phyloP scores from a whole-genome alignment of 2,113 vertebrate species.

The Equus przewalskii region DNA sequence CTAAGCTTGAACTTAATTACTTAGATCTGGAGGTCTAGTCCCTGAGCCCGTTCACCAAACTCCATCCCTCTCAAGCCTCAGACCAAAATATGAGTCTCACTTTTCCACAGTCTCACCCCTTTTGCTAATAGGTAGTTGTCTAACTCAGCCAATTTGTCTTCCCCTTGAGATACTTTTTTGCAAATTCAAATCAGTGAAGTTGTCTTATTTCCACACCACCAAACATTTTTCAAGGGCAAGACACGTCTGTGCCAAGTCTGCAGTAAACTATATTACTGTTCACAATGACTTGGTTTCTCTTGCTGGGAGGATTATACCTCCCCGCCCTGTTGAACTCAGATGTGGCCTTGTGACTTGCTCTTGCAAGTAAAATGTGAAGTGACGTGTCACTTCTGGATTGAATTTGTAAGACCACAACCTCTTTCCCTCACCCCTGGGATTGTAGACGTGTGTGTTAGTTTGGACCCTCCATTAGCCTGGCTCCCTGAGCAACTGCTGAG shows the following conservation, averaged over 20 bases:
- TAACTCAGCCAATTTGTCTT: neutral
- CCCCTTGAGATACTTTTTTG: conserved; percentile 35
- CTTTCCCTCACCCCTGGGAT: neutral
- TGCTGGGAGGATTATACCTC: neutral
- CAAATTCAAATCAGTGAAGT: neutral
- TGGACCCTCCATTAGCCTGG: neutral
- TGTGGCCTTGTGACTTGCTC: neutral
- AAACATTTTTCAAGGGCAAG: neutral
- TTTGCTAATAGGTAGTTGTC: neutral
- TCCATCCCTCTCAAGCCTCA: neutral
- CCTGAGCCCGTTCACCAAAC: neutral
- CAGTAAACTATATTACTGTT: neutral
- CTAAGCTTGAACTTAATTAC: conserved; percentile 20
- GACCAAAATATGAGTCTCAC: neutral
- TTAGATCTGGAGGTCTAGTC: neutral
- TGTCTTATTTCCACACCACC: neutral
- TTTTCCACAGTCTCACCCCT: neutral
- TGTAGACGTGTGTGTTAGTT: neutral
- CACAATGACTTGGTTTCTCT: neutral
- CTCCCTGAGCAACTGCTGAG: neutral
- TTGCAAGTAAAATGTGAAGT: conserved; percentile 10
- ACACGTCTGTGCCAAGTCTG: neutral
- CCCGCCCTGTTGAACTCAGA: neutral
- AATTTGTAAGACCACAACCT: neutral
- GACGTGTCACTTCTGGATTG: neutral